These are phyloP conservation scores for Peromyscus californicus DNA, from an alignment of 2,113 vertebrate genomes.

Conservation along the genomic window DNA sequence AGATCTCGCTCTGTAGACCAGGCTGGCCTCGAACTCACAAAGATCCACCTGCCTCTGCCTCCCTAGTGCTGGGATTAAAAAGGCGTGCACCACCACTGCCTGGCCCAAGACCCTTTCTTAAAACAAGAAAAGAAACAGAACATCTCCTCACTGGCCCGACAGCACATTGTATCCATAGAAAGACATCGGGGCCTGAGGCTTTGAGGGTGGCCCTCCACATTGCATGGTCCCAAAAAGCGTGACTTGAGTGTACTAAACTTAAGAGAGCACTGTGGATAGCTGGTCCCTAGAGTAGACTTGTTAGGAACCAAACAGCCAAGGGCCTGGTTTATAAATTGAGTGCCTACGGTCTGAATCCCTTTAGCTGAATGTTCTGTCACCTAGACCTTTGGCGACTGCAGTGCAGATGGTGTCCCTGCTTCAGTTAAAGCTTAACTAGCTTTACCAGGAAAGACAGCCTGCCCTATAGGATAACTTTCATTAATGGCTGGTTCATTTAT, in stretches of 20 bases:
- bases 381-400: slow-evolving; percentile 19
- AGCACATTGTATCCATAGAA: not conserved
- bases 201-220: not conserved
- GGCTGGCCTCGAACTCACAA: not conserved
- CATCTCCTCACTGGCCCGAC: not conserved
- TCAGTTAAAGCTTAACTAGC: slow-evolving; percentile 44
- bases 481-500: slow-evolving; percentile 49
- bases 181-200: not conserved
- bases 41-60: not conserved
- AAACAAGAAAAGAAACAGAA: not conserved
- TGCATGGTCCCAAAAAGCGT: not conserved
- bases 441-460: slow-evolving; percentile 53
- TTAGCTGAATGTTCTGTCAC: not conserved
- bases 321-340: not conserved
- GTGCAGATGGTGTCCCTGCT: not conserved
- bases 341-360: not conserved
- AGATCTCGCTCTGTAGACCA: not conserved
- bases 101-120: not conserved
- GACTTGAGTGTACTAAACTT: not conserved
- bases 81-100: not conserved
- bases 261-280: not conserved
- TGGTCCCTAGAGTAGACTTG: not conserved
- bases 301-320: not conserved
- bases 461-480: slow-evolving; percentile 37
- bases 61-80: not conserved